Evolutionary conservation across 2,797 vertebrate species (phyloP).

Genomic region (Chaetophractus vellerosus): DNA sequence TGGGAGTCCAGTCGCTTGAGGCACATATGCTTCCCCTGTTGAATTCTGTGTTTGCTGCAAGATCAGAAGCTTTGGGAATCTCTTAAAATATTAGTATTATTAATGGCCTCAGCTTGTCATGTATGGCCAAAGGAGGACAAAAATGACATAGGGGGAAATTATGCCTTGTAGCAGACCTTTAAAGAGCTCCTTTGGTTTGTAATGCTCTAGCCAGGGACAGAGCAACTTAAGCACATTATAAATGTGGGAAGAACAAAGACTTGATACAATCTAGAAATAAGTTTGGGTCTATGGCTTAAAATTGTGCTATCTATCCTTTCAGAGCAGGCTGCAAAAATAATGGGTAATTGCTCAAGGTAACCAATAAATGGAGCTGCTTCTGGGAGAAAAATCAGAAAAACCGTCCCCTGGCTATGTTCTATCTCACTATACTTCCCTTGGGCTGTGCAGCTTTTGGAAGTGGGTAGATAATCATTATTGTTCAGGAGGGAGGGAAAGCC

Average conservation of each 20-base stretch:
- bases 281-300: not conserved
- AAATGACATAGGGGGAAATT: not conserved
- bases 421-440: not conserved
- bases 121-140: not conserved
- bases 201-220: not conserved
- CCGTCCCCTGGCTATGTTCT: slow-evolving; percentile 12
- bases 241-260: not conserved
- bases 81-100: not conserved
- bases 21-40: not conserved
- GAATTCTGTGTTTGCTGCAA: not conserved
- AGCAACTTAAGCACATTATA: not conserved
- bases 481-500: slow-evolving; percentile 26
- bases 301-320: not conserved
- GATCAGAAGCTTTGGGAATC: not conserved
- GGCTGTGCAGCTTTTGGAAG: slow-evolving; percentile 55
- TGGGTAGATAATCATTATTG: slow-evolving; percentile 15
- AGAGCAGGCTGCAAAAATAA: slow-evolving; percentile 24
- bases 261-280: not conserved
- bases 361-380: not conserved
- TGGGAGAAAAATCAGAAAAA: slow-evolving; percentile 25
- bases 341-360: slow-evolving; percentile 50
- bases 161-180: not conserved
- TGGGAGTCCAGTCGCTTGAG: no score
- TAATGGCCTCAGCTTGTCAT: not conserved
- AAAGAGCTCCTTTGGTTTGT: not conserved